Conservation (phyloP, 2,888 invertebrate species). For the Erebia aethiops region DNA sequence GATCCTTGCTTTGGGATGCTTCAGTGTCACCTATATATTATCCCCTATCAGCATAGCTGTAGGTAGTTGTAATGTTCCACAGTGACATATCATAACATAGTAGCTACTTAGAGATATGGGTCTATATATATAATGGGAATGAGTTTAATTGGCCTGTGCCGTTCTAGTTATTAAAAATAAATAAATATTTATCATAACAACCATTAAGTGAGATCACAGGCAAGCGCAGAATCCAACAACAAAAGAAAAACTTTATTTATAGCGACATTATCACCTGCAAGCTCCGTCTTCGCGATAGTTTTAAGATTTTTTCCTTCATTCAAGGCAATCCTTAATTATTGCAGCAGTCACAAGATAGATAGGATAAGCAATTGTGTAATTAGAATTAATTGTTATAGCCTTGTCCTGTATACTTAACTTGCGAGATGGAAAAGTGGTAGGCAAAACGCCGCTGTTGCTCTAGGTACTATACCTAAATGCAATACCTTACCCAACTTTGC, state of each 20-base stretch:
- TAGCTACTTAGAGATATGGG: no score
- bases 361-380: constrained; percentile 2
- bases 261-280: neutral
- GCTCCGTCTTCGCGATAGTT: neutral
- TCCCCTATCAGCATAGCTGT: no score
- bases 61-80: no score
- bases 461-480: neutral
- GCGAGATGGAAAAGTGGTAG: neutral
- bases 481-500: no score
- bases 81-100: no score
- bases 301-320: neutral
- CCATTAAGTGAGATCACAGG: neutral
- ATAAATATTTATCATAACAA: no score
- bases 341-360: neutral
- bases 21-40: no score
- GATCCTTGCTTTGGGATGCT: no score
- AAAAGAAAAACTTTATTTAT: neutral
- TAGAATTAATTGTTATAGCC: neutral
- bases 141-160: no score
- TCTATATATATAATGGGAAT: no score
- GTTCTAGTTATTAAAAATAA: no score
- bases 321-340: constrained; percentile 4
- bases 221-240: neutral
- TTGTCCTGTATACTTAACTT: neutral
- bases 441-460: neutral